Base-by-base conservation (phyloP, 2,888 invertebrate species). In the Diloba caeruleocephala region DNA sequence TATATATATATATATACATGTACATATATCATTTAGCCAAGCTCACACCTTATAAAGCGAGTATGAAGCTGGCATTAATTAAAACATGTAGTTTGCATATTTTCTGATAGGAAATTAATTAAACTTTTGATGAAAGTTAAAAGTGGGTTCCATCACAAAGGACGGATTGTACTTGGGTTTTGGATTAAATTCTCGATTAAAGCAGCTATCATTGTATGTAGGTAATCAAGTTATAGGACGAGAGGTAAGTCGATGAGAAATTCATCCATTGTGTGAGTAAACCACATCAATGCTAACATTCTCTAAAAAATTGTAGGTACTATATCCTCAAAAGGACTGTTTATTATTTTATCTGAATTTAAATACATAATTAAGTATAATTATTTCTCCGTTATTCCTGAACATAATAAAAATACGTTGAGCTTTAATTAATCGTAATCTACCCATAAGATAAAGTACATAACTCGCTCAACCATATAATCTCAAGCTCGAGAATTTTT, bases 51-150 rank as follows among this genome's bases (percentile, higher is more conserved):
- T 68, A 72, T 59, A 48, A 50, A 54, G 14, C 55, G 48, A 48
- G 42, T 41, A 48, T 42, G 37, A 48, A 33, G 6, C 21, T 7
- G 21, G 39, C 32, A 46, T 55, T 61, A 61, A 58, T 63, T 56
- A 58, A 66, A 49, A 56, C 31, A 46, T 19, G 51, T 51, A 60
- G 61, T 63, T 69, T 62, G 54, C 56, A 64, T 67, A 64, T 70
- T 74, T 71, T 60, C 44, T 56, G 56, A 63, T 68, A 50, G 59
- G 39, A 71, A 67, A 62, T 68, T 58, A 68, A 68, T 74, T 70
- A 71, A 61, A 66, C 54, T 65, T 71, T 52, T 39, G 36, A 53
- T 56, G 52, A 45, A 58, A 57, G 59, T 65, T 68, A 61, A 61
- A 54, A 54, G 58, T 59, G 41, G 50, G 46, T 45, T 53, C 38